Evolutionary conservation across 2,113 vertebrate genomes (phyloP), one percentile per base, ranked within the genome.

Genomic region (Salvelinus sp.): DNA sequence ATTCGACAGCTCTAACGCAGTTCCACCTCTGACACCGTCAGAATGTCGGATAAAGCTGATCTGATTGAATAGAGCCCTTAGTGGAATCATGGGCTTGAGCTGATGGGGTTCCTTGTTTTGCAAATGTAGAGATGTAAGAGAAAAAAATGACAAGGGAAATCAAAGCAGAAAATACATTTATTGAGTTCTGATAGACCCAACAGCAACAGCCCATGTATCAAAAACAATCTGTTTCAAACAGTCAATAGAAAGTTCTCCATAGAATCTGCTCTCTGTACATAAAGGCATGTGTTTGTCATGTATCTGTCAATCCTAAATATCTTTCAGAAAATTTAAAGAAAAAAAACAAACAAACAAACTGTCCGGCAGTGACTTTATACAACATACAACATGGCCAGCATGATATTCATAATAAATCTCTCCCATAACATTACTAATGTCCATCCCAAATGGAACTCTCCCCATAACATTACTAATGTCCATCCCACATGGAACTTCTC

Each of bases 341-440:
- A 33, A 33, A 33, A 5, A 33, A 6, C 30, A 33, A 74, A 57
- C 74, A 78, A 84, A 64, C 84, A 79, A 86, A 92, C 93, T 93
- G 93, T 86, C 91, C 93, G 69, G 93, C 93, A 94, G 93, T 88
- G 70, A 87, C 72, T 82, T 86, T 83, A 89, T 30, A 90, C 91
- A 91, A 89, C 88, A 89, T 30, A 90, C 91, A 91, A 89, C 88
- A 94, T 92, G 92, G 90, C 92, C 93, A 91, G 92, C 93, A 94
- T 90, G 83, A 79, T 70, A 54, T 67, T 68, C 72, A 77, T 74
- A 50, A 68, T 76, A 86, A 78, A 71, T 87, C 81, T 80, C n/a
- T 76, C 77, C 70, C 69, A 83, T 81, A 54, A 60, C 7, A 76
- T 3, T 4, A 54, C 72, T 10, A 0, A 57, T 1, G 6, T 33